These are phyloP conservation scores for Enteromius viviparus DNA, from an alignment of 2,797 vertebrate genomes.

Conservation along the genomic window DNA sequence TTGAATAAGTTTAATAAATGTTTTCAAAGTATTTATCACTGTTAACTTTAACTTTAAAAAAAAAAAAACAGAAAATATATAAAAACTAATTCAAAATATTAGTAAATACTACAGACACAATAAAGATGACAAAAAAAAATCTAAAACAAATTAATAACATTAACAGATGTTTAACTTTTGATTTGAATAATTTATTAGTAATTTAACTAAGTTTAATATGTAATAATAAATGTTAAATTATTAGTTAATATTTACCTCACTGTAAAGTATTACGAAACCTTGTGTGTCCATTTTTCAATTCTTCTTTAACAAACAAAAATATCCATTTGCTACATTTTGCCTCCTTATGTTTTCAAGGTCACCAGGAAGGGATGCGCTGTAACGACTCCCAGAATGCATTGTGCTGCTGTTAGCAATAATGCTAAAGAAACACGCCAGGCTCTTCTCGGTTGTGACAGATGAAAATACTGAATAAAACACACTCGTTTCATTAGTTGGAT, in stretches of 20 bases:
- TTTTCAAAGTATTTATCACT: not conserved
- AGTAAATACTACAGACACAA: not conserved
- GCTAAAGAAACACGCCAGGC: not conserved
- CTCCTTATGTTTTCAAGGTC: not conserved
- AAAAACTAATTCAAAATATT: not conserved
- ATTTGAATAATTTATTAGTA: not conserved
- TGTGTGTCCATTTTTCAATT: not conserved
- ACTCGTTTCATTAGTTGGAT: not conserved
- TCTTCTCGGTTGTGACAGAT: not conserved
- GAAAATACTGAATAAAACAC: not conserved
- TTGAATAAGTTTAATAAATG: not conserved
- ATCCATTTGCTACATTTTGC: not conserved
- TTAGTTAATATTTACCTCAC: not conserved
- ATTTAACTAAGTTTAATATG: not conserved
- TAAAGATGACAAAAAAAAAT: not conserved
- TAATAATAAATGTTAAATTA: not conserved
- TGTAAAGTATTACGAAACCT: not conserved
- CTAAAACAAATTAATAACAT: not conserved
- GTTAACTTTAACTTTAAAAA: not conserved
- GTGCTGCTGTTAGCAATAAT: not conserved
- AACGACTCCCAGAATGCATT: not conserved
- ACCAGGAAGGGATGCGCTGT: not conserved
- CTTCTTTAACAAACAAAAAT: not conserved
- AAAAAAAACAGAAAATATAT: not conserved
- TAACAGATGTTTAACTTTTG: not conserved